Evolutionary conservation across 2,113 vertebrate genomes (phyloP).

Genomic region (Atlantisia rogersi): DNA sequence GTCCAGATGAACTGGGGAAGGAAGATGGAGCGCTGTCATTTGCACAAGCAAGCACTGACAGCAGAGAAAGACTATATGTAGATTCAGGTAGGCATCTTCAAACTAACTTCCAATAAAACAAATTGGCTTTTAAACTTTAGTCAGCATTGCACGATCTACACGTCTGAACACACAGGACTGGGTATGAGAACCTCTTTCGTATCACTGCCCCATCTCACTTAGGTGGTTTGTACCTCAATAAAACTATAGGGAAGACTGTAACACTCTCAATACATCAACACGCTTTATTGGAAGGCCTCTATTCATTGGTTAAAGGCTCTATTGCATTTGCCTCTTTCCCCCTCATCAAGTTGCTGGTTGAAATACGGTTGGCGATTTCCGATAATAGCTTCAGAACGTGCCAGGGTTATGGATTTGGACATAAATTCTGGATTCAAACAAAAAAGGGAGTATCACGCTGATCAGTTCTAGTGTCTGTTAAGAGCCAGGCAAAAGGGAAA

Average conservation of each 20-base stretch:
- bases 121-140: neutral
- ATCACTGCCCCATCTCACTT: neutral
- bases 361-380: neutral
- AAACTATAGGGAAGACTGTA: neutral
- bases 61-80: neutral
- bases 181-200: neutral
- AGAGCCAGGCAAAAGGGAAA: neutral
- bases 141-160: neutral
- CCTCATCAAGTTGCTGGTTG: neutral
- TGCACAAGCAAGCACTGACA: neutral
- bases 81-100: neutral
- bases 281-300: neutral
- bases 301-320: neutral
- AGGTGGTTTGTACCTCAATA: neutral
- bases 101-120: neutral
- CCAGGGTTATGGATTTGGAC: neutral
- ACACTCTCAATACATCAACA: neutral
- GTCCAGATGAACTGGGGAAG: neutral
- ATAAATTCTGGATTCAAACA: neutral
- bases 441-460: neutral
- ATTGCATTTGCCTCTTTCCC: neutral
- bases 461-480: neutral
- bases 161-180: neutral
- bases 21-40: neutral
- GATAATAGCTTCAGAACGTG: neutral